Evolutionary conservation across 1,140 invertebrate genomes (phyloP), one percentile per base, ranked within the genome.

Genomic region (Belonocnema kinseyi): DNA sequence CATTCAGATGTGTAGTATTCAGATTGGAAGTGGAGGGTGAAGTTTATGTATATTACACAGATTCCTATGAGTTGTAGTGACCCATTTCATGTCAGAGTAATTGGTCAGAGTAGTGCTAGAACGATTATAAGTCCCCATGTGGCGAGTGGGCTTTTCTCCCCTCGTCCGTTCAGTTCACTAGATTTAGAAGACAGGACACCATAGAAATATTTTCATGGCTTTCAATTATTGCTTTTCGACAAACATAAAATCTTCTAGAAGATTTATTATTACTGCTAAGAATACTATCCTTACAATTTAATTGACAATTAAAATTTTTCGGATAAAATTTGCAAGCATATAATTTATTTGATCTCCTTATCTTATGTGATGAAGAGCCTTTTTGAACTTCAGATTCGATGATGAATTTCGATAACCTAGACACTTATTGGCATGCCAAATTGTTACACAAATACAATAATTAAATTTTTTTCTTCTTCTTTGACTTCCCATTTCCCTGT

Each of bases 111-210:
- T 66, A 66, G 61, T 66, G 61, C 26, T 40, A 16, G 26, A 66
- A 66, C 61, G 61, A 66, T 66, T 66, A 66, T 66, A 66, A 66
- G 33, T 66, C 26, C 26, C 61, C 61, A 66, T 66, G 26, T 66
- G 26, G 13, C 13, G 40, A 66, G 61, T 40, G 26, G 61, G 13
- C 14, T 66, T 66, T 66, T 66, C 61, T 66, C 61, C 61, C 61
- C 61, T 66, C 58, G 26, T 14, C 61, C 46, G 33, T 66, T 66
- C 61, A 40, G 40, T 21, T 66, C 61, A 46, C 40, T 46, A 10
- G 2, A 6, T 46, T 13, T 26, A 66, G 33, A 66, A 66, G 61
- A 61, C 26, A 61, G 58, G 26, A 21, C 16, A 66, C 61, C 61
- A 33, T 66, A 66, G 33, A 66, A 66, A 66, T 66, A 66, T 66